phyloP scores from a whole-genome alignment of 2,797 vertebrate species.

The Benthosema pterotum region DNA sequence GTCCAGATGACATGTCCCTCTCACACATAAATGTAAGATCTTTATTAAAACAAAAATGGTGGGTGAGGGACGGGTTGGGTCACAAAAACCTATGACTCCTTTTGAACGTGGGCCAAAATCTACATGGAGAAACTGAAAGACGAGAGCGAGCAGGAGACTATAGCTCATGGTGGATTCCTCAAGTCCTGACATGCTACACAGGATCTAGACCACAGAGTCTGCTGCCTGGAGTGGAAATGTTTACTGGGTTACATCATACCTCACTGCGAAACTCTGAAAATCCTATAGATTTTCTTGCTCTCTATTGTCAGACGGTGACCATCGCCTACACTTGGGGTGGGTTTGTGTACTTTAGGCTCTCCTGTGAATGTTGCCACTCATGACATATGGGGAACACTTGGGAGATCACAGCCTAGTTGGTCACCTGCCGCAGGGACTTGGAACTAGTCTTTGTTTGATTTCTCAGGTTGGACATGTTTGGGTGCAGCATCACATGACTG shows the following conservation, averaged over 20 bases:
- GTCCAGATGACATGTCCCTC: too few relatives aligned
- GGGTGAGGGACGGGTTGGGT: not conserved
- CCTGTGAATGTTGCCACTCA: not conserved
- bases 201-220: slow-evolving; percentile 36
- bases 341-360: slow-evolving; percentile 16
- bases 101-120: slow-evolving; percentile 45
- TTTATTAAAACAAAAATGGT: too few relatives aligned
- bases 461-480: not conserved
- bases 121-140: slow-evolving; percentile 33
- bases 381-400: slow-evolving; percentile 27
- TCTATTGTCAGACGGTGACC: not conserved
- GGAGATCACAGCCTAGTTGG: slow-evolving; percentile 2
- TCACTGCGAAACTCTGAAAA: slow-evolving; percentile 27
- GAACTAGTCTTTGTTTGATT: not conserved
- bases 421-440: slow-evolving; percentile 8
- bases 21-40: slow-evolving; percentile 7
- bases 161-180: slow-evolving; percentile 41
- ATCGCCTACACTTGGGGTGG: slow-evolving; percentile 12
- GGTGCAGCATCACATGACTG: not conserved
- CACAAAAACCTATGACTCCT: slow-evolving; percentile 22
- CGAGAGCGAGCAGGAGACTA: slow-evolving; percentile 18
- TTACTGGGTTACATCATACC: slow-evolving; percentile 65
- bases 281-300: slow-evolving; percentile 8
- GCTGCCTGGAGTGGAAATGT: slow-evolving; percentile 53
- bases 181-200: slow-evolving; percentile 62